phyloP scores from a whole-genome alignment of 2,113 vertebrate genomes.

The Panurus biarmicus region DNA sequence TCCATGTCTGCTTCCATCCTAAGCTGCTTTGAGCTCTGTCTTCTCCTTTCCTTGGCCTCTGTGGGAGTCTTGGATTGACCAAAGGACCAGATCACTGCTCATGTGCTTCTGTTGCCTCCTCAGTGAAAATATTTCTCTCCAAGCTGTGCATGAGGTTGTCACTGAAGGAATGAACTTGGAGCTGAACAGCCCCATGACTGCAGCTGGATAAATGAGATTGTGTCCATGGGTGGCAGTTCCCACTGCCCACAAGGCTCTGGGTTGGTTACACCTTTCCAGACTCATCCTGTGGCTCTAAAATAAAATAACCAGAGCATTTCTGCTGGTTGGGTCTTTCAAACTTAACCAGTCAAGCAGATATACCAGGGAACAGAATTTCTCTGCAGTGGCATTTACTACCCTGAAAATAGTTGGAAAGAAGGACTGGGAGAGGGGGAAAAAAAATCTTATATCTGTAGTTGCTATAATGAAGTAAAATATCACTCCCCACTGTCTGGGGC shows the following conservation, averaged over 20 bases:
- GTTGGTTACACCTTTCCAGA: not conserved
- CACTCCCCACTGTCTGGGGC: not conserved
- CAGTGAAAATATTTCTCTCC: not conserved
- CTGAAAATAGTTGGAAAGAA: not conserved
- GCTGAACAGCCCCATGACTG: not conserved
- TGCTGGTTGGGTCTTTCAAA: not conserved
- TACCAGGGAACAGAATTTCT: not conserved
- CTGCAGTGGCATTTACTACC: not conserved
- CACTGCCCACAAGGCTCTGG: not conserved
- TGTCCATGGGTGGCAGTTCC: not conserved
- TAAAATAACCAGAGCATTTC: not conserved
- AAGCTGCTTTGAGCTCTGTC: not conserved
- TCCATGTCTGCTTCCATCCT: not conserved
- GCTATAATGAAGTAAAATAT: not conserved
- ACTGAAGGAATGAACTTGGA: not conserved
- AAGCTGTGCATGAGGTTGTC: not conserved
- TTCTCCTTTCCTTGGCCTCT: not conserved
- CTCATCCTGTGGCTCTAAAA: not conserved
- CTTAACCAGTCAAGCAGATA: not conserved
- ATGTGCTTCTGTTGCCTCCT: not conserved
- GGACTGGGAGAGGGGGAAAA: accelerated
- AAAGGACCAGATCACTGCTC: not conserved
- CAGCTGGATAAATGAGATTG: not conserved
- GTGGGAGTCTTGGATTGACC: not conserved
- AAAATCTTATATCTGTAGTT: not conserved